Evolutionary conservation across 2,113 vertebrate species (phyloP), one percentile per base, ranked within the genome.

Genomic region (Gopherus flavomarginatus): DNA sequence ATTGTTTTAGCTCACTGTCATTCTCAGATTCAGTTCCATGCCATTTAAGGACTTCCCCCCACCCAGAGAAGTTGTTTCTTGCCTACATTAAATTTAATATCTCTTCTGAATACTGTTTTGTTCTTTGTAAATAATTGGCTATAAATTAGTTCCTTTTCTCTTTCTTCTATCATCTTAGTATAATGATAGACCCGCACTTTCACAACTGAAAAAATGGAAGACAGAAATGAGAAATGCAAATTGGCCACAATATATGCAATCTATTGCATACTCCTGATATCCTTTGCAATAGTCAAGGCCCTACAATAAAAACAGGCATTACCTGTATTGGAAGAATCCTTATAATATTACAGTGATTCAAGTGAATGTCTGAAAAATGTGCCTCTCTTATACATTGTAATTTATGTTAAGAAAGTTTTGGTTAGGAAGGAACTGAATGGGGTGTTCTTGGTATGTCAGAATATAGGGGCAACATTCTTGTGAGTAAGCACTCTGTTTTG

Each of bases 1-100:
- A 88, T 94, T 89, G 56, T 95, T 95, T 93, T 59, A 75, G 80
- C 85, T 93, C 52, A 4, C 11, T 83, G 88, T 83, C 69, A 86
- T 17, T 87, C 69, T 90, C 59, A 81, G 2, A 49, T 86, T 92
- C 44, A 7, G 11, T 93, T 93, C 77, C 44, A 0, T 69, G 79
- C 62, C 44, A 54, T 2, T 44, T 24, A 78, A 78, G 75, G 11
- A 26, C 16, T 2, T 57, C 79, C 81, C 27, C 90, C 19, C 54
- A 35, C 35, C 27, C 13, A 86, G 14, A 65, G 38, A 87, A 54
- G 78, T 8, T 83, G 72, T 89, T 95, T 35, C 31, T 65, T 79
- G 29, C 19, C 3, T 94, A 26, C 10, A 19, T 75, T 75, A 92
- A 90, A 92, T 84, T 84, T 77, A 85, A 12, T 75, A 87, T 89